phyloP scores from a whole-genome alignment of 2,113 vertebrate species.

The Corynorhinus townsendii region DNA sequence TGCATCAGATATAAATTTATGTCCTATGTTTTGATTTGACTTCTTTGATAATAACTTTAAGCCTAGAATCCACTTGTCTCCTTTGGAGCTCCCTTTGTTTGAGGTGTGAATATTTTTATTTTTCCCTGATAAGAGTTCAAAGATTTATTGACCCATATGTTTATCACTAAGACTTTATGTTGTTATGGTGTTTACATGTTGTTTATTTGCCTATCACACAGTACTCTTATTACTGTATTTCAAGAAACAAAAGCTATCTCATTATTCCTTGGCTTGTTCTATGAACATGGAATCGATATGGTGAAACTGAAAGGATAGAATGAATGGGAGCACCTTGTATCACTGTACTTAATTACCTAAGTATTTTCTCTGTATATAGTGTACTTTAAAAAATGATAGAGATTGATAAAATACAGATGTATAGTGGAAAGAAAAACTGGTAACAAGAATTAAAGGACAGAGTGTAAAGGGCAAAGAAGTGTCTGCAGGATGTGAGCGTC shows the following conservation, averaged over 20 bases:
- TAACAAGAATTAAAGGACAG: not conserved
- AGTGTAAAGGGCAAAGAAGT: not conserved
- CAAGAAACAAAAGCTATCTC: not conserved
- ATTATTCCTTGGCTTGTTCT: not conserved
- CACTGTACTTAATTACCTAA: not conserved
- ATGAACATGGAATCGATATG: not conserved
- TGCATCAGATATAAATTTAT: not conserved
- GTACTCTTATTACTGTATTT: not conserved
- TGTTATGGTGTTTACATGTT: not conserved
- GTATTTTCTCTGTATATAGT: not conserved
- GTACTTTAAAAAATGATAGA: not conserved
- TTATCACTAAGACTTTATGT: not conserved
- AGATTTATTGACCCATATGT: not conserved
- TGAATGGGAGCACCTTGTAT: not conserved
- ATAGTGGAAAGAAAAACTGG: not conserved
- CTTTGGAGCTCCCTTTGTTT: not conserved
- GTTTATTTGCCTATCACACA: too few relatives aligned
- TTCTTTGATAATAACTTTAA: not conserved
- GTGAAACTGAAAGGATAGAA: not conserved
- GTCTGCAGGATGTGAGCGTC: accelerated
- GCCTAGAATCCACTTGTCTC: not conserved
- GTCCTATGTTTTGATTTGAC: not conserved
- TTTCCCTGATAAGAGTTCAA: not conserved
- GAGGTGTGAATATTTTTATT: not conserved
- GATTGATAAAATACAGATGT: not conserved